Percentiles rank a stretch among this genome's conserved stretches.
These are phyloP conservation scores for Augiades crinisus DNA, from an alignment of 2,888 invertebrate genomes.

Conservation along the genomic window DNA sequence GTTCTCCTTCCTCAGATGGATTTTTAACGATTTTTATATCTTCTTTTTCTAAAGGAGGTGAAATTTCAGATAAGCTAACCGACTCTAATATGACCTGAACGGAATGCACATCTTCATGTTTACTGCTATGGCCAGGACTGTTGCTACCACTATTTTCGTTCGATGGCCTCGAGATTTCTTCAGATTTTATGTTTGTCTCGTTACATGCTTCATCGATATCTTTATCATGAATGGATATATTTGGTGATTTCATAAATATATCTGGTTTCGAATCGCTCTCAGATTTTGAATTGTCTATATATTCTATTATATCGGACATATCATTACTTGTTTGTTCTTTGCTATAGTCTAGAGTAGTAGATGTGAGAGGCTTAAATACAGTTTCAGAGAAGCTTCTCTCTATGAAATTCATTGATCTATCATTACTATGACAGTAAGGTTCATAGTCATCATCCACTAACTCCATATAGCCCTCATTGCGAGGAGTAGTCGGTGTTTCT, in stretches of 20 bases:
- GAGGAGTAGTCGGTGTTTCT: conserved; percentile 70
- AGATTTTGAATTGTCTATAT: conserved; percentile 38
- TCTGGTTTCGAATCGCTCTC: conserved; percentile 33
- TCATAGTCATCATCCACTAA: conserved; percentile 70
- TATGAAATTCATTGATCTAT: conserved; percentile 80
- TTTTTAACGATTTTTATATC: conserved; percentile 30
- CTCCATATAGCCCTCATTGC: conserved; percentile 69
- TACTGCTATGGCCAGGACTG: conserved; percentile 29
- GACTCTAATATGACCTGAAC: conserved; percentile 47
- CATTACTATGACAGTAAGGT: conserved; percentile 60
- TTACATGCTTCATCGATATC: conserved; percentile 42
- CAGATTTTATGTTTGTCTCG: background rate
- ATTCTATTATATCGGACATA: conserved; percentile 36
- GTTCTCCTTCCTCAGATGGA: conserved; percentile 4
- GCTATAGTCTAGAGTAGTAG: conserved; percentile 19
- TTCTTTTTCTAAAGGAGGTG: conserved; percentile 52
- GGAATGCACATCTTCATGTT: conserved; percentile 35
- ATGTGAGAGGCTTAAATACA: conserved; percentile 50
- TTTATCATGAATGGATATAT: conserved; percentile 35
- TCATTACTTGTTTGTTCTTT: conserved; percentile 30
- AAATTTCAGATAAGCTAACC: conserved; percentile 55
- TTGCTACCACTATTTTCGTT: conserved; percentile 28
- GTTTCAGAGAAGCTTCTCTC: conserved; percentile 71
- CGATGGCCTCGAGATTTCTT: background rate
- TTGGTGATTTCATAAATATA: conserved; percentile 39